These are phyloP conservation scores for Microctonus aethiopoides DNA, from an alignment of 2,888 invertebrate species.

Conservation along the genomic window DNA sequence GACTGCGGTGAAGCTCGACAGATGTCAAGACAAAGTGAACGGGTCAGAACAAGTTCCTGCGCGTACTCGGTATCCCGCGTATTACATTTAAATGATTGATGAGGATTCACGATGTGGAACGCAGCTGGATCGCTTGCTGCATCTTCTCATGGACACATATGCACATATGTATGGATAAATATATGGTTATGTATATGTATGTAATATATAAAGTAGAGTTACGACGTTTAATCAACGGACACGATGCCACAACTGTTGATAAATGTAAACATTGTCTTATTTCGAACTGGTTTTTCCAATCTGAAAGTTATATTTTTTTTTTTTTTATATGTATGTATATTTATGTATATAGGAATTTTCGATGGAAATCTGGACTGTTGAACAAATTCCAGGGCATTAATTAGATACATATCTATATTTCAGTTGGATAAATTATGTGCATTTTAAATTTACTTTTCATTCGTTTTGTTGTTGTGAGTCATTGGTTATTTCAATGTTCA, in stretches of 20 bases:
- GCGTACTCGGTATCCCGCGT: conserved; percentile 39
- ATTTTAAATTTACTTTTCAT: not conserved
- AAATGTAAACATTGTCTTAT: not conserved
- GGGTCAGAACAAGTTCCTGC: conserved; percentile 7
- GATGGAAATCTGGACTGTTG: not conserved
- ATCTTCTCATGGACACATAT: conserved; percentile 37
- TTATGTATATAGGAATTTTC: not conserved
- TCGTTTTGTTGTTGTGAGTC: not conserved
- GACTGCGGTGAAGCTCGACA: conserved; percentile 44
- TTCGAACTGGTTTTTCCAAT: not conserved
- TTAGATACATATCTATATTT: not conserved
- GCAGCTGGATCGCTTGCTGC: conserved; percentile 55
- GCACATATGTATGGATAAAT: not conserved
- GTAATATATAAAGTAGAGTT: conserved; percentile 40
- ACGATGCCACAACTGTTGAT: conserved; percentile 28
- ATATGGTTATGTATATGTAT: not conserved
- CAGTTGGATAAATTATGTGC: not conserved
- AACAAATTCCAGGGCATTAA: not conserved
- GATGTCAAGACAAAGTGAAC: conserved; percentile 62
- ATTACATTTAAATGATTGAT: conserved; percentile 65
- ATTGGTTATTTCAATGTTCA: not conserved
- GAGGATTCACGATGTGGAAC: conserved; percentile 62
- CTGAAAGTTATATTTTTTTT: conserved; percentile 23
- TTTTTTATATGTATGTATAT: conserved; percentile 10
- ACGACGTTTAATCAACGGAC: conserved; percentile 38